Evolutionary conservation across 2,113 vertebrate species (phyloP), one percentile per base, ranked within the genome.

Genomic region (Passer domesticus): DNA sequence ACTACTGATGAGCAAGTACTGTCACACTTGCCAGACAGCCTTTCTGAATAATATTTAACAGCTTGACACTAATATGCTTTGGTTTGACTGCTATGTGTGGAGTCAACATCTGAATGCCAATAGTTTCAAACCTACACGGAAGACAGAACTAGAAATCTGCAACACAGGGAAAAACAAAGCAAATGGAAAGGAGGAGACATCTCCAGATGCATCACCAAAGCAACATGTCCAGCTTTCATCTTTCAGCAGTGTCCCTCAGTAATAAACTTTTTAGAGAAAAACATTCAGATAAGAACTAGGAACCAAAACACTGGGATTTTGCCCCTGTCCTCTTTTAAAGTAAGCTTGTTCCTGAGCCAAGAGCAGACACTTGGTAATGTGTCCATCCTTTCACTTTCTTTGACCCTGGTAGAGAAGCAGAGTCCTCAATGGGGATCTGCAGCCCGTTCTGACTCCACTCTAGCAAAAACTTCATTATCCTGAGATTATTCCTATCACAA

Each of bases 1-100:
- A 64, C 33, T 31, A 87, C 43, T 75, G 73, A 80, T 87, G 68
- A 94, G 46, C 44, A 96, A 90, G 62, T n/a, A 58, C 79, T 87
- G 82, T 62, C 92, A 96, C 58, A 63, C 43, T 56, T 86, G 72
- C 90, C 89, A 96, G 68, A 82, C 46, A 87, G 69, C 39, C 87
- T 31, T 63, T 92, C 46, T 79, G 70, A 84, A 79, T 28, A 77
- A 31, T n/a, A 67, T 89, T 93, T 94, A 88, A 70, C 79, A 91
- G 62, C 91, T 60, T 96, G 95, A 96, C 92, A 87, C 53, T 79
- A 84, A 90, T 41, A 47, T 44, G 27, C 82, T 73, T 60, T 20
- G 37, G 39, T 80, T 67, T 79, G 62, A 96, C 84, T 6, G 50
- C 41, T 31, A 37, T 28, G 28, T 63, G 69, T 87, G 62, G 55